A percentile compares a stretch with the other conserved stretches of the same genome.
Conservation (phyloP, 2,888 invertebrate species). For the Spatulosminthurus flaviceps region DNA sequence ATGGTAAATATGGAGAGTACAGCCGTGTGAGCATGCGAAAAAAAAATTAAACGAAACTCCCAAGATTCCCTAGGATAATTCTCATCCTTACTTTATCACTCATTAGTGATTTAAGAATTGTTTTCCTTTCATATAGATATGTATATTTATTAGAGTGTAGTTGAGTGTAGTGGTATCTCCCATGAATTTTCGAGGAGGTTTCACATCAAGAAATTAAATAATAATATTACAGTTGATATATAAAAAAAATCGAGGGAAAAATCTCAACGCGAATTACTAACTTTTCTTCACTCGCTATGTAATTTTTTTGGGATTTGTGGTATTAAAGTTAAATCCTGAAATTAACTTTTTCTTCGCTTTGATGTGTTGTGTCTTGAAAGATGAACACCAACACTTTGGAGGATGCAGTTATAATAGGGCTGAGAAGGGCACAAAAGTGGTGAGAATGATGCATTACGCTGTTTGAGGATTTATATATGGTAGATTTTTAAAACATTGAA, state of each 20-base stretch:
- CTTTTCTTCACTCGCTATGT: constrained; percentile 35
- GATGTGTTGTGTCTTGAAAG: neutral
- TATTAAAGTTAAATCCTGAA: too few species aligned
- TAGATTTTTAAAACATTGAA: constrained; percentile 3
- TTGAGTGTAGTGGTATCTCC: too few species aligned
- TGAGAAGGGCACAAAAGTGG: neutral
- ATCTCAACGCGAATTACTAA: constrained; percentile 27
- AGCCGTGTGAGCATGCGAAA: neutral
- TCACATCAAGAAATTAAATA: constrained; percentile 8
- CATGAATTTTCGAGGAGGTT: neutral
- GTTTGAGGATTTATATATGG: neutral
- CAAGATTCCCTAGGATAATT: neutral
- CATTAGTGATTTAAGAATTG: constrained; percentile 2
- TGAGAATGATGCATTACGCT: neutral
- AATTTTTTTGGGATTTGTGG: too few species aligned
- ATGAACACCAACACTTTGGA: neutral
- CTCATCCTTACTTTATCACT: neutral
- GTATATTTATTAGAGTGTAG: too few species aligned
- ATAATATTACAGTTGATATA: too few species aligned
- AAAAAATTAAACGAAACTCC: neutral
- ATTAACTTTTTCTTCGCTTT: neutral
- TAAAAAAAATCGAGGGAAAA: too few species aligned
- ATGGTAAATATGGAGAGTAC: too few species aligned
- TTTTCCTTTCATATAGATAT: too few species aligned
- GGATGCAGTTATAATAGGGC: too few species aligned